A percentile compares a stretch with the other conserved stretches of the same genome.
These are phyloP conservation scores for Microcebus ravelobensis DNA, from an alignment of 2,113 vertebrate species.

Conservation along the genomic window DNA sequence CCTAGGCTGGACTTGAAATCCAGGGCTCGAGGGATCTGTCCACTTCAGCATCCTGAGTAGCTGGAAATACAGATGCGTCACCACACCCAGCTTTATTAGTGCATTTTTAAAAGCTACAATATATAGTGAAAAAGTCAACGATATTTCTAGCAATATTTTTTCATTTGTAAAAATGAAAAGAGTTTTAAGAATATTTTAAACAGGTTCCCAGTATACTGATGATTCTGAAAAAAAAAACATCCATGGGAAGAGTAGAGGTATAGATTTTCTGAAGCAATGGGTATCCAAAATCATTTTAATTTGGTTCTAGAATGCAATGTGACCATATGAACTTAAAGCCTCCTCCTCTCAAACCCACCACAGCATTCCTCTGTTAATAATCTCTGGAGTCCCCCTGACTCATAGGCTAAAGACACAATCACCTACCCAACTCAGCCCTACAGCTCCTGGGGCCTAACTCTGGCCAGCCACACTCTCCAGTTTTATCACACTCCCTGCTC, in stretches of 20 bases:
- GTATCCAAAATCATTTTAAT: background rate
- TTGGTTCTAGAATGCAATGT: background rate
- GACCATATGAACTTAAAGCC: background rate
- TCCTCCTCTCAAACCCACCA: background rate
- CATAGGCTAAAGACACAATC: background rate
- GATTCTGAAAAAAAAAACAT: background rate
- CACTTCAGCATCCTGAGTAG: background rate
- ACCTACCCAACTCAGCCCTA: too few species aligned
- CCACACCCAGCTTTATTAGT: background rate
- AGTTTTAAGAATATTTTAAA: conserved; percentile 14
- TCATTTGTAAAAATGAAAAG: conserved; percentile 39
- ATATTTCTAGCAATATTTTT: conserved; percentile 18
- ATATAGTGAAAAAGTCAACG: background rate
- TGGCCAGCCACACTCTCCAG: background rate
- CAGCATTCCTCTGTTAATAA: background rate
- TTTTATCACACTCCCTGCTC: background rate
- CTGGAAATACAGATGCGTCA: background rate
- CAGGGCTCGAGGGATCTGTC: background rate
- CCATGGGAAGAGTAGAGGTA: background rate
- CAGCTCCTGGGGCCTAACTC: too few species aligned
- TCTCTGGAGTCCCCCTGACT: background rate
- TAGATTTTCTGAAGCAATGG: background rate
- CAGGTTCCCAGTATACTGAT: background rate
- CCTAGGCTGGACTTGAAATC: background rate
- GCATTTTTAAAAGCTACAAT: conserved; percentile 12